A percentile compares a stretch with the other conserved stretches of the same genome.
Evolutionary conservation across 2,113 vertebrate species (phyloP).

Genomic region (Anolis carolinensis): DNA sequence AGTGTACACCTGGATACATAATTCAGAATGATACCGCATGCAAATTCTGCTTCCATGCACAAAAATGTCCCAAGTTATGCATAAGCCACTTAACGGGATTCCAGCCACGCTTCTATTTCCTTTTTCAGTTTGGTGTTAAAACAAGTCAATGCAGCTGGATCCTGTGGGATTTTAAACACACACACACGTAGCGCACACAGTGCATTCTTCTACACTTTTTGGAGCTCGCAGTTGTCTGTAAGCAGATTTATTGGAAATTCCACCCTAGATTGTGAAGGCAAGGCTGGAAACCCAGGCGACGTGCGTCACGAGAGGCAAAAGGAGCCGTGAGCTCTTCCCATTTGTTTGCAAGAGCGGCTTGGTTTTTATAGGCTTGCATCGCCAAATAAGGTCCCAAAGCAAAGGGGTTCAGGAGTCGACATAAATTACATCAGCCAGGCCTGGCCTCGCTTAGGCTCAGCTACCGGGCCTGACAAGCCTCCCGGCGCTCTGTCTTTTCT

Average conservation of each 20-base stretch:
- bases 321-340: conserved; percentile 68
- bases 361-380: conserved; percentile 65
- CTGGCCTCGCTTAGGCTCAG: conserved; percentile 43
- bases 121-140: too few relatives aligned
- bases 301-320: conserved; percentile 77
- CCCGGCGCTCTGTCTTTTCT: conserved; percentile 46
- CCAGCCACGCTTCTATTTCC: too few relatives aligned
- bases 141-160: too few relatives aligned
- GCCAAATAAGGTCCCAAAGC: conserved; percentile 82
- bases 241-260: conserved; percentile 28
- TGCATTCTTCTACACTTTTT: not conserved
- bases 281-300: conserved; percentile 56
- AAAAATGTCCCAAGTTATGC: too few relatives aligned
- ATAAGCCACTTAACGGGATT: too few relatives aligned
- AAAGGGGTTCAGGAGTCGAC: conserved; percentile 54
- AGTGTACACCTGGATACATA: too few relatives aligned
- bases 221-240: conserved; percentile 23
- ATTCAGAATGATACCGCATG: too few relatives aligned
- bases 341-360: conserved; percentile 69
- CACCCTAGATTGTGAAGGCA: conserved; percentile 44
- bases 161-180: too few relatives aligned
- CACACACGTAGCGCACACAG: too few relatives aligned
- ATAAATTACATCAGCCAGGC: conserved; percentile 72
- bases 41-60: too few relatives aligned
- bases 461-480: not conserved